These are phyloP conservation scores for Zingel zingel DNA, from an alignment of 2,113 vertebrate species.

Conservation along the genomic window DNA sequence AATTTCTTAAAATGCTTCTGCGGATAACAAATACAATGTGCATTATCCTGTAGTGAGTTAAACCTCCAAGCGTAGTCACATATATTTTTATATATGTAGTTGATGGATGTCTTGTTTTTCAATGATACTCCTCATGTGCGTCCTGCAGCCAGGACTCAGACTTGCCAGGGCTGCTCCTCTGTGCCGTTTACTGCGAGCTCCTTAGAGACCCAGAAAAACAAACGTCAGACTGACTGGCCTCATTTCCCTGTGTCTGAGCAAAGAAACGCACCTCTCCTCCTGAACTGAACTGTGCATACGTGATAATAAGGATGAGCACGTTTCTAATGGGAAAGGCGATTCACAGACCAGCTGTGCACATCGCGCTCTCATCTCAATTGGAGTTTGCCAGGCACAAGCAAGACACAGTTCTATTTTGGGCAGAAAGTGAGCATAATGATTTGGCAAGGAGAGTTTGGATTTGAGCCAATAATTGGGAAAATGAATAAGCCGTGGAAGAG, in stretches of 20 bases:
- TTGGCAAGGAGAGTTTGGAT: constrained; percentile 46
- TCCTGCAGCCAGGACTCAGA: constrained; percentile 37
- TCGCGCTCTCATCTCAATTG: constrained; percentile 33
- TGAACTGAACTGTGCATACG: constrained; percentile 6
- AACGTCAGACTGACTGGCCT: constrained; percentile 62
- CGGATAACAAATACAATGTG: background rate
- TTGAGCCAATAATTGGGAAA: constrained; percentile 40
- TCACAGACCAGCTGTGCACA: constrained; percentile 34
- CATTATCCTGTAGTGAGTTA: constrained; percentile 4
- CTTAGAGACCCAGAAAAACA: constrained; percentile 59
- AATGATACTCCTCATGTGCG: constrained; percentile 34
- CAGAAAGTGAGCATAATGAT: constrained; percentile 43
- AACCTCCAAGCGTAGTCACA: background rate
- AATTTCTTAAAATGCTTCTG: constrained; percentile 1
- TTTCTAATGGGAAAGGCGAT: constrained; percentile 61
- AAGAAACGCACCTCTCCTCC: constrained; percentile 1
- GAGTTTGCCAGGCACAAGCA: constrained; percentile 6
- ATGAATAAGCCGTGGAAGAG: constrained; percentile 39
- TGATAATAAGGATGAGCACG: constrained; percentile 54
- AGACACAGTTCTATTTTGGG: constrained; percentile 16
- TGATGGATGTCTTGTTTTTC: constrained; percentile 59
- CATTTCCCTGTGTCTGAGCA: constrained; percentile 53
- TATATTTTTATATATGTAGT: background rate
- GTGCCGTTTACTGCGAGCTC: constrained; percentile 68
- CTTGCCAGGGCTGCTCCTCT: constrained; percentile 23